These are phyloP conservation scores for Agelastica alni DNA, from an alignment of 2,888 invertebrate genomes.

Conservation along the genomic window DNA sequence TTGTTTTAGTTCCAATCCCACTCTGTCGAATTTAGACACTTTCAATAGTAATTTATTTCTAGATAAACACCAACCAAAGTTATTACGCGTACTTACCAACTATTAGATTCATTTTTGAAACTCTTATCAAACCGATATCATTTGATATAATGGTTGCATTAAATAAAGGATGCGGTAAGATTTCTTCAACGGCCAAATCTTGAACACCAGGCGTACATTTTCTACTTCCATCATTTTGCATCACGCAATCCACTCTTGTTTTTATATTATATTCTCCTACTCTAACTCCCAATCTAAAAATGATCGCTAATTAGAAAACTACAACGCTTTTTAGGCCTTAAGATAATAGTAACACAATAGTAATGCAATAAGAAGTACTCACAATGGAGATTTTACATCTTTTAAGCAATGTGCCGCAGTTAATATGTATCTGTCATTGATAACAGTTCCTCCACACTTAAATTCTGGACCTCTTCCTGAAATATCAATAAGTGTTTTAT, in stretches of 20 bases:
- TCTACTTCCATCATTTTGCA: slow-evolving; percentile 37
- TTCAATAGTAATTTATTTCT: no score
- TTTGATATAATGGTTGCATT: slow-evolving; percentile 58
- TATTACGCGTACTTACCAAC: slow-evolving; percentile 36
- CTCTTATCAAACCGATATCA: slow-evolving; percentile 64
- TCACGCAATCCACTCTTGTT: slow-evolving; percentile 57
- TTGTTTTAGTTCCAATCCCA: no score
- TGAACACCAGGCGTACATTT: slow-evolving; percentile 58
- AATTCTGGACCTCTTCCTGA: slow-evolving; percentile 47
- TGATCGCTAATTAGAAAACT: not conserved
- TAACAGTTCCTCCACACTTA: slow-evolving; percentile 60
- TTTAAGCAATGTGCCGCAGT: slow-evolving; percentile 65
- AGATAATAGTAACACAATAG: not conserved
- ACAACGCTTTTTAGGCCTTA: not conserved
- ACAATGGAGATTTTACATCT: slow-evolving; percentile 45
- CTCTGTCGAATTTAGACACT: no score
- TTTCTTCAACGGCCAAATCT: slow-evolving; percentile 59
- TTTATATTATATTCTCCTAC: slow-evolving; percentile 66
- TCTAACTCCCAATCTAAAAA: slow-evolving; percentile 62
- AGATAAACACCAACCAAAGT: not conserved
- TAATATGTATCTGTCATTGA: slow-evolving; percentile 61
- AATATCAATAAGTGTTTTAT: no score
- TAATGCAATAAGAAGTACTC: slow-evolving; percentile 36
- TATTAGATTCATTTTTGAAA: slow-evolving; percentile 54
- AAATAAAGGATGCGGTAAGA: slow-evolving; percentile 61